Evolutionary conservation across 2,888 invertebrate genomes (phyloP), one percentile per base, ranked within the genome.

Genomic region (Lucinisca nassula): DNA sequence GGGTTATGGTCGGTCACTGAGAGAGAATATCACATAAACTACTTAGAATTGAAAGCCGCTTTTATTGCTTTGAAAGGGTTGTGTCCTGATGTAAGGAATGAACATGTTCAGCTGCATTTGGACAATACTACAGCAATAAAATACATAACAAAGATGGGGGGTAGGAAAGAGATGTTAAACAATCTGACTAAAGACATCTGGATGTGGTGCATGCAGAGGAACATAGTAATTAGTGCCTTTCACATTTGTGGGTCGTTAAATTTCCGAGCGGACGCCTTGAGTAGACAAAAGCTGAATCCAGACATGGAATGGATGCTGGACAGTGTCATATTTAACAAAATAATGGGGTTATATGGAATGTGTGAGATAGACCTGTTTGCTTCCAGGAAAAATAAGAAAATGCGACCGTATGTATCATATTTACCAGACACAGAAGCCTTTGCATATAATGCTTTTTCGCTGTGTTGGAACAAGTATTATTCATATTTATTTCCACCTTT

Each of bases 21-120:
- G 61, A 6, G 37, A 49, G 17, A 84, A 32, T 32, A 72, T 17
- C 83, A 90, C 45, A 87, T 88, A 37, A 85, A 87, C 72, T 32
- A 73, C 40, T 75, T 88, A 30, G 88, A 88, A 76, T 49, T 90
- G 21, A 81, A 83, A 51, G 88, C 83, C 27, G 83, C 79, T 35
- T 70, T 73, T 40, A 70, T 88, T 10, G 38, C 73, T 27, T 35
- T 88, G 3, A 38, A 74, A 24, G 21, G 79, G 0, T 82, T 90
- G 21, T 61, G 76, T 49, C 24, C 24, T 27, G 10, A 61, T 30
- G 32, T 61, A 3, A 61, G 8, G 14, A 17, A 70, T 3, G 1
- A 12, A n/a, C 61, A 78, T 79, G 40, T 73, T 0, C 30, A 58
- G 8, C 24, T 45, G 8, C 61, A 45, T 45, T 27, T 51, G 77